phyloP scores from a whole-genome alignment of 2,888 invertebrate genomes.

The Lepidocyrtinus sp. region DNA sequence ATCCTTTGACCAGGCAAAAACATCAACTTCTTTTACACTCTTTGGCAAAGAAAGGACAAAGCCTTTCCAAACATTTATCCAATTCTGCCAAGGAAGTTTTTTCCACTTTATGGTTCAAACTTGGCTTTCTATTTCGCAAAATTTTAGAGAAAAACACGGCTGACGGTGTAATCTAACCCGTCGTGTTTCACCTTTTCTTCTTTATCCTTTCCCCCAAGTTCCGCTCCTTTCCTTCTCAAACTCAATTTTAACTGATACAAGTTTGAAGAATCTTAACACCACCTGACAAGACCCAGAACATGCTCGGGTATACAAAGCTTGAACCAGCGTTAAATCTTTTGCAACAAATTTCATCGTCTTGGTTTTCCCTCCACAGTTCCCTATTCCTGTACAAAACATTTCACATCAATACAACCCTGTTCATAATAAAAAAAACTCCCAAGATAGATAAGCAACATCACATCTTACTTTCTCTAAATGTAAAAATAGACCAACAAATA shows the following conservation, averaged over 20 bases:
- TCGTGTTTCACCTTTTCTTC: constrained; percentile 5
- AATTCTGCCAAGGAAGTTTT: constrained; percentile 6
- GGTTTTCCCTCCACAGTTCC: neutral
- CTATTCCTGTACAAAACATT: neutral
- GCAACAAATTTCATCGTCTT: neutral
- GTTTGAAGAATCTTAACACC: constrained; percentile 49
- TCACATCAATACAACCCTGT: too few relatives aligned
- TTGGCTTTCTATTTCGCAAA: constrained; percentile 22
- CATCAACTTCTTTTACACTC: neutral
- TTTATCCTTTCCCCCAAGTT: neutral
- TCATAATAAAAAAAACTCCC: too few relatives aligned
- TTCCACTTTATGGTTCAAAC: constrained; percentile 27
- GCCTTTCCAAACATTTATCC: constrained; percentile 21
- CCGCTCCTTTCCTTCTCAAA: constrained; percentile 48
- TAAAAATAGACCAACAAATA: too few relatives aligned
- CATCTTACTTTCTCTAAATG: too few relatives aligned
- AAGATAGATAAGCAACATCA: too few relatives aligned
- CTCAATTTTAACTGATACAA: constrained; percentile 54
- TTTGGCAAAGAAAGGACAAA: constrained; percentile 8
- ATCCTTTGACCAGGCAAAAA: neutral
- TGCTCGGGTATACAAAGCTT: neutral
- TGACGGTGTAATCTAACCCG: constrained; percentile 23
- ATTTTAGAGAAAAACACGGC: constrained; percentile 19
- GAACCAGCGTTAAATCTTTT: neutral
- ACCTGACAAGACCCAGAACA: constrained; percentile 58